phyloP scores from a whole-genome alignment of 1,140 invertebrate genomes.

The Bombus pascuorum region DNA sequence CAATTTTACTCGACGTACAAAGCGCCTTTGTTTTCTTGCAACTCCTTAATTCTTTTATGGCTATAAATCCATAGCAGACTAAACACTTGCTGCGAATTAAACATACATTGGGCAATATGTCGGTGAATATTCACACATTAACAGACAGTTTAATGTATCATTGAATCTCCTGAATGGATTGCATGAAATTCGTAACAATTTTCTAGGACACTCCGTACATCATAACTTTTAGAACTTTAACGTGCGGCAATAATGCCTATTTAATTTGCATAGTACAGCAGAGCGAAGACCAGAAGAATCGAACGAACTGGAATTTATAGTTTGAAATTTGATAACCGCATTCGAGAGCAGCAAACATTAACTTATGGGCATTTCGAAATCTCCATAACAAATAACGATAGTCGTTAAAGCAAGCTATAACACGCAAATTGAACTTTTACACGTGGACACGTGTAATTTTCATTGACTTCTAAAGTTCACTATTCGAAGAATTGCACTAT shows the following conservation, averaged over 20 bases:
- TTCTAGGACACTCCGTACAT: neutral
- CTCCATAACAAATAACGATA: conserved; percentile 20
- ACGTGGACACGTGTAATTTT: conserved; percentile 20
- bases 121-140: too few relatives aligned
- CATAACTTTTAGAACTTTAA: too few relatives aligned
- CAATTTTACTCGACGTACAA: neutral
- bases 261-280: neutral
- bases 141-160: too few relatives aligned
- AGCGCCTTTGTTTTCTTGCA: neutral
- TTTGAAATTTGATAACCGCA: neutral
- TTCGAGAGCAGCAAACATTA: neutral
- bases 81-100: too few relatives aligned
- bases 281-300: neutral
- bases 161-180: too few relatives aligned
- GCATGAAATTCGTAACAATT: neutral
- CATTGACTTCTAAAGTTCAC: conserved; percentile 32
- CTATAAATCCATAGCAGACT: neutral
- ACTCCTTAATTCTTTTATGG: neutral
- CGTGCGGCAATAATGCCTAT: neutral
- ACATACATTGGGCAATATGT: too few relatives aligned
- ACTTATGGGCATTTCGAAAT: neutral
- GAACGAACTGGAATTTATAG: neutral
- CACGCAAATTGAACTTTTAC: conserved; percentile 19
- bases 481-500: conserved; percentile 70
- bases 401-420: conserved; percentile 15